phyloP scores from a whole-genome alignment of 2,888 invertebrate genomes.

The Idaea biselata region DNA sequence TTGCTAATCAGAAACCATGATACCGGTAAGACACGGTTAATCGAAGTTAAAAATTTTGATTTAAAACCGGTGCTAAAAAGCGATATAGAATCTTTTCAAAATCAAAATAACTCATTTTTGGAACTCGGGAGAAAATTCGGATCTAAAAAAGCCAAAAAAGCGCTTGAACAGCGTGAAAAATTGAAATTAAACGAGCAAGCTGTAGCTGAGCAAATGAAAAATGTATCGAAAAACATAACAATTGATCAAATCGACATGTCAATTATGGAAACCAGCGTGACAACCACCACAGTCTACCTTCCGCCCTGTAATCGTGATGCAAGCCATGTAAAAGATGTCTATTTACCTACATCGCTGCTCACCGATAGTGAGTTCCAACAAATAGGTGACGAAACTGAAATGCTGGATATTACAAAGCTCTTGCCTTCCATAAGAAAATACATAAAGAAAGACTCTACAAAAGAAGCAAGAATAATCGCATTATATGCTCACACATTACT shows the following conservation, averaged over 20 bases:
- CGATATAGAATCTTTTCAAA: slow-evolving; percentile 33
- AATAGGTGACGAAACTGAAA: slow-evolving; percentile 51
- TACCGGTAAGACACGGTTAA: slow-evolving; percentile 61
- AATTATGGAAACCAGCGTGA: slow-evolving; percentile 40
- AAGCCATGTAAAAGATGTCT: slow-evolving; percentile 63
- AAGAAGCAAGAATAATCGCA: slow-evolving; percentile 45
- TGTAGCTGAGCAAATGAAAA: slow-evolving; percentile 79
- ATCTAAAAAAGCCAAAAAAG: slow-evolving; percentile 81
- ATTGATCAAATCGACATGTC: slow-evolving; percentile 59
- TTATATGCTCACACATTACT: slow-evolving; percentile 56
- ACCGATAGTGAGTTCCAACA: slow-evolving; percentile 58
- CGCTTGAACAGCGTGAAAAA: slow-evolving; percentile 81
- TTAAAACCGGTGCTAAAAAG: slow-evolving; percentile 48
- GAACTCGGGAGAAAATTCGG: slow-evolving; percentile 83
- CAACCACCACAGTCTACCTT: slow-evolving; percentile 67
- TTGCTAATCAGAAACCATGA: slow-evolving; percentile 52
- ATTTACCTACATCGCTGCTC: slow-evolving; percentile 65
- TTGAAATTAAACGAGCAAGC: slow-evolving; percentile 80
- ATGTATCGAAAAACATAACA: slow-evolving; percentile 64
- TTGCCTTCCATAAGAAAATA: slow-evolving; percentile 39
- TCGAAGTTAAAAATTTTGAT: slow-evolving; percentile 53
- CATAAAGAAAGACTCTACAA: slow-evolving; percentile 33
- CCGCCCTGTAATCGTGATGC: slow-evolving; percentile 77
- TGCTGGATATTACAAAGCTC: slow-evolving; percentile 45
- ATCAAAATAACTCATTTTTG: slow-evolving; percentile 48